Evolutionary conservation across 2,113 vertebrate genomes (phyloP).

Genomic region (Podocnemis expansa): DNA sequence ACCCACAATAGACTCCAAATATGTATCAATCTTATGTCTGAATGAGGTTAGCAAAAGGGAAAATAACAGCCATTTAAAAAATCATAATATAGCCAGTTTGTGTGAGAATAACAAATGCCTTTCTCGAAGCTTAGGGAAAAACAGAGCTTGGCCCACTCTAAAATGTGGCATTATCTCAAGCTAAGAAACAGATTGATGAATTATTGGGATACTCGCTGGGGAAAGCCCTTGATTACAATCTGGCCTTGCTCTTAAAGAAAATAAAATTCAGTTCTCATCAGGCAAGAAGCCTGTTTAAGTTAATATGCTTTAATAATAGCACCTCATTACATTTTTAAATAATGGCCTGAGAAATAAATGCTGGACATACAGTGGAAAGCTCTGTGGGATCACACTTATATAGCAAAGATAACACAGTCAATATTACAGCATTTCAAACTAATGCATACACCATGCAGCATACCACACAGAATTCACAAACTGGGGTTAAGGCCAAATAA

Average conservation of each 20-base stretch:
- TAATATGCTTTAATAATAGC: conserved; percentile 74
- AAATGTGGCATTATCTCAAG: conserved; percentile 63
- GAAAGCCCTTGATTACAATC: conserved; percentile 72
- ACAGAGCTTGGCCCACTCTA: conserved; percentile 23
- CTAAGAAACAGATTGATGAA: conserved; percentile 63
- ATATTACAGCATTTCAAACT: conserved; percentile 71
- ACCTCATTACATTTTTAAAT: conserved; percentile 70
- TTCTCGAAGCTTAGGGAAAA: conserved; percentile 24
- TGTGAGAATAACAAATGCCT: conserved; percentile 41
- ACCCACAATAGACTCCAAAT: conserved; percentile 12
- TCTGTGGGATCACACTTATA: conserved; percentile 64
- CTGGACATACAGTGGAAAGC: conserved; percentile 64
- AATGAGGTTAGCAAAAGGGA: conserved; percentile 1
- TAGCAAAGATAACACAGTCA: conserved; percentile 68
- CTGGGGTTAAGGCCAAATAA: conserved; percentile 59
- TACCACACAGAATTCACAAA: conserved; percentile 59
- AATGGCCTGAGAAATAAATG: conserved; percentile 66
- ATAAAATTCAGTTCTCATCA: conserved; percentile 71
- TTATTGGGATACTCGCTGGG: conserved; percentile 56
- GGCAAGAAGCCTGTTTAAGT: conserved; percentile 65
- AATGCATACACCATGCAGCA: conserved; percentile 36
- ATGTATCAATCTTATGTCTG: conserved; percentile 19
- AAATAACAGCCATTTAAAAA: conserved; percentile 14
- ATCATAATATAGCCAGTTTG: conserved; percentile 1
- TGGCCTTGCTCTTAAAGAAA: conserved; percentile 70